phyloP scores from a whole-genome alignment of 2,797 vertebrate genomes.

The Scolopax rusticola region DNA sequence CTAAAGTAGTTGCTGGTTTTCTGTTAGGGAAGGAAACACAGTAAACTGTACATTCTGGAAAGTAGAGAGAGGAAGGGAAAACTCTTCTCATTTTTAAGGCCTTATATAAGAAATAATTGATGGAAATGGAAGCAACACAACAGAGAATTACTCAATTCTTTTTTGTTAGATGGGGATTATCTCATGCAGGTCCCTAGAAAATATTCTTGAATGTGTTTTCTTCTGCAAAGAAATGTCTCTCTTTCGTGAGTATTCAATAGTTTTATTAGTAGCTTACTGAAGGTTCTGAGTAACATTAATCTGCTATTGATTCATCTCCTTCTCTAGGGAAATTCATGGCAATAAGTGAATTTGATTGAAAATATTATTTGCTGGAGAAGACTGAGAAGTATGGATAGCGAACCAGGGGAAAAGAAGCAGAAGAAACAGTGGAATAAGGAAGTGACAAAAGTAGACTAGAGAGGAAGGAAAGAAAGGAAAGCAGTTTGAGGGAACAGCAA shows the following conservation, averaged over 20 bases:
- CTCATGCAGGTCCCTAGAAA: not conserved
- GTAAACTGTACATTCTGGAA: not conserved
- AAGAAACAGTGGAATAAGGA: not conserved
- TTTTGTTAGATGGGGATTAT: not conserved
- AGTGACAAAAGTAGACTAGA: not conserved
- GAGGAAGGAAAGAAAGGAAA: not conserved
- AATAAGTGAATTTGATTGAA: conserved; percentile 31
- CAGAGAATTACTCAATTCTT: not conserved
- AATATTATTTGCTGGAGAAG: not conserved
- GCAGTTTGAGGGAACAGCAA: not conserved
- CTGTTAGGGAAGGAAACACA: not conserved
- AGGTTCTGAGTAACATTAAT: not conserved
- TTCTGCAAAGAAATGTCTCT: not conserved
- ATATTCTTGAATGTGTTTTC: not conserved
- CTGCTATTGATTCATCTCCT: not conserved
- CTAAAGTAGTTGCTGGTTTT: not conserved
- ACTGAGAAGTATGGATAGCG: not conserved
- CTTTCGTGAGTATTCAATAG: not conserved
- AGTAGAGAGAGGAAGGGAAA: not conserved
- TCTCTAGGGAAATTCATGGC: not conserved
- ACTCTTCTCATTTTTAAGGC: not conserved
- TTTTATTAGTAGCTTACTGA: not conserved
- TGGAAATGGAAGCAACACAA: not conserved
- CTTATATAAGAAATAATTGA: not conserved
- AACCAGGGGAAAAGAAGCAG: not conserved